Base-by-base conservation (phyloP, 1,140 invertebrate species). In the Drosophila prosaltans region DNA sequence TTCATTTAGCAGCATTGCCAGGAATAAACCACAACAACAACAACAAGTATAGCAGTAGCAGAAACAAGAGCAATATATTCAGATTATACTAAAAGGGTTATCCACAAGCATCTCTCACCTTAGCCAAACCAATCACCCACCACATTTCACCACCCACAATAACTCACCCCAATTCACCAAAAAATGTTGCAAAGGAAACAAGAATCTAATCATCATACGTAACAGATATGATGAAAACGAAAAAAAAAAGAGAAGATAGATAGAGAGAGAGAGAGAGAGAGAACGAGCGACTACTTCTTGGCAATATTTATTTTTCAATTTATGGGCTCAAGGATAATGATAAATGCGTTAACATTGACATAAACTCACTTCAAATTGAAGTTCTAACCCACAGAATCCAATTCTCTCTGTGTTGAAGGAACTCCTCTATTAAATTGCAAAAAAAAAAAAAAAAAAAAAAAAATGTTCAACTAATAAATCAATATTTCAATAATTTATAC, bases 401-500 rank as follows among this genome's bases (percentile, higher is more conserved):
- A 30, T 30, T 30, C 4, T 30, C 2, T 30, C 28, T 30, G 4
- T 30, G 4, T 24, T 2, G 1, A 1, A 5, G 21, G 48, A 26
- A 26, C 9, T 30, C 24, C 21, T 21, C 60, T 73, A 60, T 73
- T 80, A 77, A 88, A 88, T 86, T 88, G 77, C 72, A 80, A 80
- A 70, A 74, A 74, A 73, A 69, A 73, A 79, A 88, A 79, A 66
- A 73, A 79, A 88, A 79, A 66, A 16, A 16, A 16, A 16, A 16
- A 16, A 16, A 16, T 16, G 16, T 16, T 16, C 75, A 73, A 86
- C 79, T 85, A 85, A 86, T 86, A 86, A 86, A 86, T 86, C 82
- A 88, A 86, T 86, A 86, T 88, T 81, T 88, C 73, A 81, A 86
- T 86, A 88, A 86, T 86, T 86, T 69, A 86, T 82, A 77, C 83